These are phyloP conservation scores for Nothobranchius furzeri DNA, from an alignment of 2,113 vertebrate species.

Conservation along the genomic window DNA sequence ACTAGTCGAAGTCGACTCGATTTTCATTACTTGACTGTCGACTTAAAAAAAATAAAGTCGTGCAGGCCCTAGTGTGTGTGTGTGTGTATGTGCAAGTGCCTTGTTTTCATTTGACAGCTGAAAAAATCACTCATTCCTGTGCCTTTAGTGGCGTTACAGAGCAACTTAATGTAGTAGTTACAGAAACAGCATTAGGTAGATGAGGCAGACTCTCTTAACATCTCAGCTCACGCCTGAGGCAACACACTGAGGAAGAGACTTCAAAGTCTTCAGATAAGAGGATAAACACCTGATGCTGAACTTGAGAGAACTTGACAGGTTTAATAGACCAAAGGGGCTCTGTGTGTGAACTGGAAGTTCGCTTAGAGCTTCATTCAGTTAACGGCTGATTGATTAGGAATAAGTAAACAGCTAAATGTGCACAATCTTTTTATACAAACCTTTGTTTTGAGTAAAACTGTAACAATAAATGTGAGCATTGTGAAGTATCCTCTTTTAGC, in stretches of 20 bases:
- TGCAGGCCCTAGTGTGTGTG: too few species aligned
- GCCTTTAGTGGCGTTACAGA: constrained; percentile 57
- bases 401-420: constrained; percentile 2
- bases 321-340: constrained; percentile 27
- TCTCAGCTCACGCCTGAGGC: constrained; percentile 64
- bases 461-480: constrained; percentile 5
- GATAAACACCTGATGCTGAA: constrained; percentile 59
- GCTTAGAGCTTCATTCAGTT: constrained; percentile 19
- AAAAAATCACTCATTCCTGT: constrained; percentile 68
- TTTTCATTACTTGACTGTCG: too few species aligned
- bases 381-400: constrained; percentile 30
- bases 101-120: constrained; percentile 45
- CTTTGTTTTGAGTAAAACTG: constrained; percentile 7
- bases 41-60: too few species aligned
- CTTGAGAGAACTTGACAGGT: constrained; percentile 59
- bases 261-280: constrained; percentile 61
- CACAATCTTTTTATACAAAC: neutral
- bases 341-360: constrained; percentile 24
- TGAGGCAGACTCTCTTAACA: constrained; percentile 66
- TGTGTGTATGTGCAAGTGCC: constrained; percentile 19
- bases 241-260: constrained; percentile 59
- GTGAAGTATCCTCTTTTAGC: constrained; percentile 16
- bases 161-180: constrained; percentile 77
- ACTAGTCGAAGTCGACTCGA: too few species aligned
- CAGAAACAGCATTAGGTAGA: constrained; percentile 79